Base-by-base conservation (phyloP, 2,113 vertebrate species). In the Neofelis nebulosa region DNA sequence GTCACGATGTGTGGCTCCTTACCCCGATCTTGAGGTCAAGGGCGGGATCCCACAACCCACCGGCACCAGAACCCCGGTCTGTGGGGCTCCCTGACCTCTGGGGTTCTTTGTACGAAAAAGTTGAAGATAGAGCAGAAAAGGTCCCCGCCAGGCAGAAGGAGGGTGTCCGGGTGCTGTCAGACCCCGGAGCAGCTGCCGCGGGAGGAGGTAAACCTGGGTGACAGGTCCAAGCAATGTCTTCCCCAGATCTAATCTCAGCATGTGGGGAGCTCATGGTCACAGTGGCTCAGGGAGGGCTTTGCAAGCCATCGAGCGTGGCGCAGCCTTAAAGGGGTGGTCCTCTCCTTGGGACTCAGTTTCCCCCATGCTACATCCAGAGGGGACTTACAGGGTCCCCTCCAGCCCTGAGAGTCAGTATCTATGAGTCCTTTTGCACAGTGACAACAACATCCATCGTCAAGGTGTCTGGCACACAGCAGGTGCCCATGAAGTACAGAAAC, bases 151-250 rank as follows among this genome's bases (percentile, higher is more conserved):
- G 41, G 81, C 97, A 97, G 87, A n/a, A 76, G 68, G 41, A 48
- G 45, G 31, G 95, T 83, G 83, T 90, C 76, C 10, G 0, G 3
- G 71, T 1, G 0, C 7, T 0, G 85, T n/a, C 38, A 19, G 79
- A 6, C 63, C 21, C 50, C 19, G 16, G 45, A 65, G 27, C 11
- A 18, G 71, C 41, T 1, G 38, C 71, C 3, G 9, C 0, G 0
- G n/a, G 21, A 57, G n/a, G 21, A 73, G 41, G 52, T 21, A 25
- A 0, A 1, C 29, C 12, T 29, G 50, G 36, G 79, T 19, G 41
- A 21, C 1, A 2, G 4, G n/a, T 45, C 63, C 52, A 55, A 41
- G 61, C 29, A 31, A 27, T 0, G 0, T 7, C 68, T 21, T 12
- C 48, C 68, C 50, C 61, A 10, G 74, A 31, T 7, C 25, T 16